These are phyloP conservation scores for Lophius piscatorius DNA, from an alignment of 2,113 vertebrate genomes.

Conservation along the genomic window DNA sequence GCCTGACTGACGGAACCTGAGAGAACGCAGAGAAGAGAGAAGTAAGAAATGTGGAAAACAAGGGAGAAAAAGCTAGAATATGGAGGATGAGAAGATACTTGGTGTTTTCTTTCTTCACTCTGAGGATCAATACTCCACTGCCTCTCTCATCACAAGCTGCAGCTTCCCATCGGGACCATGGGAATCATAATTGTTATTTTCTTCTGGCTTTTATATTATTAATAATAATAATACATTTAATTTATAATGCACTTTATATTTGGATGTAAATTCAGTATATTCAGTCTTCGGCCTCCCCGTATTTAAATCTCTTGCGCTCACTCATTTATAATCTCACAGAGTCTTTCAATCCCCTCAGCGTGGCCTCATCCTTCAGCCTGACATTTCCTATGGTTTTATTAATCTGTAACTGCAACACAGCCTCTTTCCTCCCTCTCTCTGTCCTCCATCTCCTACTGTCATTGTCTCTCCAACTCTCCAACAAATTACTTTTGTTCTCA, in stretches of 20 bases:
- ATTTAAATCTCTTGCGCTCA: conserved; percentile 1
- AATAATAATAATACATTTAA: too few species aligned
- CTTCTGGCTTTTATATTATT: too few species aligned
- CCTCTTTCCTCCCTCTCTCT: conserved; percentile 8
- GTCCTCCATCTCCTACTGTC: conserved; percentile 15
- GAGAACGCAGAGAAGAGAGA: not conserved
- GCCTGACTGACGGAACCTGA: conserved; percentile 3
- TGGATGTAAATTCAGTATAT: too few species aligned
- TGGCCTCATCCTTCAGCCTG: conserved; percentile 39
- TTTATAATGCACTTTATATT: too few species aligned
- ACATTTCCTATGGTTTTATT: conserved; percentile 46
- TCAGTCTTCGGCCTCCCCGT: conserved; percentile 1
- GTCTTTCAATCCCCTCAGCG: conserved; percentile 4
- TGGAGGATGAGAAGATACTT: conserved; percentile 5
- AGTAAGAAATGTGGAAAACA: too few species aligned
- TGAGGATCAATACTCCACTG: not conserved
- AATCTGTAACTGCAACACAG: conserved; percentile 34
- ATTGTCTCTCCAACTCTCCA: conserved; percentile 5
- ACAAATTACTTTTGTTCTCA: conserved; percentile 35
- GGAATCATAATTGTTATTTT: too few species aligned
- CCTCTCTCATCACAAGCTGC: too few species aligned
- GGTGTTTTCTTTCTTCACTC: not conserved
- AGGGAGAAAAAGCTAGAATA: conserved; percentile 7
- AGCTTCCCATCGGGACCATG: too few species aligned
- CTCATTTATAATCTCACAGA: conserved; percentile 29